Conservation (phyloP, 2,113 vertebrate species). For the Erinaceus europaeus region DNA sequence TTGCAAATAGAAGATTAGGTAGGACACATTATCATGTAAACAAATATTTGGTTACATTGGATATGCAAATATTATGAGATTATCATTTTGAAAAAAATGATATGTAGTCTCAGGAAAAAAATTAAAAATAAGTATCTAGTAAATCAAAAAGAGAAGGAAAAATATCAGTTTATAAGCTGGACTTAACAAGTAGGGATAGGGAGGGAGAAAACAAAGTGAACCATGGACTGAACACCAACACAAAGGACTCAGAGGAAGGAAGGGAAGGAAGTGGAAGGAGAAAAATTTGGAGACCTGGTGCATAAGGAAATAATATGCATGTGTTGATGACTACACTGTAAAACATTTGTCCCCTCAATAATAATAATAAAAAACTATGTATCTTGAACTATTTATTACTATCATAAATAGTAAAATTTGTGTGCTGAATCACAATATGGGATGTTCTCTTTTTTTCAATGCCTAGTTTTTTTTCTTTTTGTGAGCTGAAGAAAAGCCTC, state of each 20-base stretch:
- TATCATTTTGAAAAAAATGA: slow-evolving; percentile 79
- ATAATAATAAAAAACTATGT: slow-evolving; percentile 70
- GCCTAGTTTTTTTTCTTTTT: slow-evolving; percentile 62
- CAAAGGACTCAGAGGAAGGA: no score
- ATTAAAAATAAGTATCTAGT: no score
- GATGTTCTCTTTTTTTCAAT: slow-evolving; percentile 51
- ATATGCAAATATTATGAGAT: slow-evolving; percentile 80
- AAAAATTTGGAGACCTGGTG: no score
- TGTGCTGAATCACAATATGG: neutral
- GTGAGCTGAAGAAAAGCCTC: slow-evolving; percentile 42
- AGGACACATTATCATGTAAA: slow-evolving; percentile 70
- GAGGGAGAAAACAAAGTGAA: no score
- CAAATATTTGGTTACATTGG: slow-evolving; percentile 83
- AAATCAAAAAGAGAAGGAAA: no score
- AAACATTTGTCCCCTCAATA: slow-evolving; percentile 70
- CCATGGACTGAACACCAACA: no score
- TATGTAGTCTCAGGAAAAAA: no score
- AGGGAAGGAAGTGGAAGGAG: no score
- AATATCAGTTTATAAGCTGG: no score
- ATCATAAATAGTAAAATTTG: slow-evolving; percentile 26
- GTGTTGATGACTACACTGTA: slow-evolving; percentile 69
- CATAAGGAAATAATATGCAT: no score
- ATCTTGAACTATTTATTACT: slow-evolving; percentile 23
- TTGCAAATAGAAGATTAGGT: slow-evolving; percentile 78
- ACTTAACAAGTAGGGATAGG: no score